Evolutionary conservation across 2,888 invertebrate species (phyloP).

Genomic region (Agonopterix heracliana): DNA sequence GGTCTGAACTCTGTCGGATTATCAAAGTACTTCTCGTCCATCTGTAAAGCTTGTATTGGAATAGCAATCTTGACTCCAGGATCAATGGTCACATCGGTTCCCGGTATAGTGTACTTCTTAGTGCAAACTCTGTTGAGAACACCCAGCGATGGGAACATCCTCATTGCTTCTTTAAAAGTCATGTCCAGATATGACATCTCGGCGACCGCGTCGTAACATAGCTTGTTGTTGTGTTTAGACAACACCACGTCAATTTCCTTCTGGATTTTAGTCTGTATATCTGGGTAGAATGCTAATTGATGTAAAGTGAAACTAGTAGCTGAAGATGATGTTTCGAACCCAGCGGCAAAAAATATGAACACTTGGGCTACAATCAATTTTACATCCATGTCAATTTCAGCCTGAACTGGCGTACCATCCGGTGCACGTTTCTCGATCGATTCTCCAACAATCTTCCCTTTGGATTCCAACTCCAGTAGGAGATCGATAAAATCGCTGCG

Average conservation of each 20-base stretch:
- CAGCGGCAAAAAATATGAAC: constrained; percentile 22
- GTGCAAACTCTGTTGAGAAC: constrained; percentile 19
- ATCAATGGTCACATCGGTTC: constrained; percentile 23
- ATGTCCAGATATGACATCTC: constrained; percentile 35
- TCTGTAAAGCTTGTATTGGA: constrained; percentile 26
- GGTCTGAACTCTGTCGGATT: constrained; percentile 26
- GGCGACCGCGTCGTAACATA: constrained; percentile 31
- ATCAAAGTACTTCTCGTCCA: constrained; percentile 26
- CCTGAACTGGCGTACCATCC: constrained; percentile 23
- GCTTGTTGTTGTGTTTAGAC: constrained; percentile 21
- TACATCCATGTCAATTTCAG: constrained; percentile 24
- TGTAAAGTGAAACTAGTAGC: constrained; percentile 40
- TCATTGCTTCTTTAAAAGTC: constrained; percentile 30
- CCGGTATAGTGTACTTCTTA: constrained; percentile 22
- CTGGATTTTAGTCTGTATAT: constrained; percentile 34
- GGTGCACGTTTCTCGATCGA: constrained; percentile 25
- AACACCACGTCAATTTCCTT: constrained; percentile 37
- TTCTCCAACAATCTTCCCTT: constrained; percentile 29
- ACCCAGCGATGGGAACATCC: constrained; percentile 24
- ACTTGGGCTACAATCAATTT: constrained; percentile 10
- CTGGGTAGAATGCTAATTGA: constrained; percentile 38
- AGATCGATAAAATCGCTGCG: constrained; percentile 34
- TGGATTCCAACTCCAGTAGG: constrained; percentile 25
- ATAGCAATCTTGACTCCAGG: constrained; percentile 22
- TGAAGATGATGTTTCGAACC: constrained; percentile 38